Conservation (phyloP, 92 coral and sea anemone genomes). For the Muricea muricata region DNA sequence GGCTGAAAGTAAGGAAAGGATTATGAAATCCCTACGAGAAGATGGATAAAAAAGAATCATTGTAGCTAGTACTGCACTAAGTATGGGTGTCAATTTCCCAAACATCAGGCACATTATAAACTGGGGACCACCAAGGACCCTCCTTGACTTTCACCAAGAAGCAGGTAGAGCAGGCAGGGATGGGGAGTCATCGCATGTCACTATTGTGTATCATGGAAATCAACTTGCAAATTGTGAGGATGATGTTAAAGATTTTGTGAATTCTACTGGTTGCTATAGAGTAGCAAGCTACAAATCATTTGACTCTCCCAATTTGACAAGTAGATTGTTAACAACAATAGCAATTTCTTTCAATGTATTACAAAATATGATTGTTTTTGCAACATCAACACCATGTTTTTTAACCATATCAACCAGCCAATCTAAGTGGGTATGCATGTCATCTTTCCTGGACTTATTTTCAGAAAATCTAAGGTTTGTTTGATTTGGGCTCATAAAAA, state of each 20-base stretch:
- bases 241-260: background rate
- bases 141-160: slow-evolving; percentile 50
- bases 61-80: slow-evolving; percentile 44
- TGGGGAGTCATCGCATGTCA: slow-evolving; percentile 23
- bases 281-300: slow-evolving; percentile 1
- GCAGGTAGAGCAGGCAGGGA: slow-evolving; percentile 55
- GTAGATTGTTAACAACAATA: slow-evolving; percentile 32
- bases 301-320: slow-evolving; percentile 29
- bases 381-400: background rate
- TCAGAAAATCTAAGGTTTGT: slow-evolving; percentile 31
- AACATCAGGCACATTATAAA: slow-evolving; percentile 29
- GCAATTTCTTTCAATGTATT: slow-evolving; percentile 58
- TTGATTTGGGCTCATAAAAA: slow-evolving; percentile 57
- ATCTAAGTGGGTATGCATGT: slow-evolving; percentile 9
- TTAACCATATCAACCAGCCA: slow-evolving; percentile 35
- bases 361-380: slow-evolving; percentile 50
- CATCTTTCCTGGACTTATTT: slow-evolving; percentile 12
- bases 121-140: slow-evolving; percentile 49
- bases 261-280: background rate
- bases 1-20: slow-evolving; percentile 45
- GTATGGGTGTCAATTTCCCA: slow-evolving; percentile 54
- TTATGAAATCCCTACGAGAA: slow-evolving; percentile 15
- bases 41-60: slow-evolving; percentile 42
- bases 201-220: slow-evolving; percentile 19
- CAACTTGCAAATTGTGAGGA: slow-evolving; percentile 18